phyloP scores from a whole-genome alignment of 2,888 invertebrate species.

The Drosophila gaucha region DNA sequence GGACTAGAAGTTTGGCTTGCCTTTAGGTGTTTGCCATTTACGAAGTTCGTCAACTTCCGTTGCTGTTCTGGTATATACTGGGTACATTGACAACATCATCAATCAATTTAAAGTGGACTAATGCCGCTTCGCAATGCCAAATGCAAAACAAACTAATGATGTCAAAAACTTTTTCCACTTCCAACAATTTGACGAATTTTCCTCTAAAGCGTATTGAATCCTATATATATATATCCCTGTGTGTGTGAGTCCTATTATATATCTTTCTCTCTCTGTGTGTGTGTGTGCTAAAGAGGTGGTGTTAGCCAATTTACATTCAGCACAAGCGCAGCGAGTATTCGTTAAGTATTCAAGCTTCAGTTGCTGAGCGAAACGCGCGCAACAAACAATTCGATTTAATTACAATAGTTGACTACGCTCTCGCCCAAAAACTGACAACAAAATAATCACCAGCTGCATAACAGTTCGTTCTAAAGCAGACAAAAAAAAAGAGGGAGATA shows the following conservation, averaged over 20 bases:
- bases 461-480: constrained; percentile 5
- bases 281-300: constrained; percentile 1
- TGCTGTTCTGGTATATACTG: constrained; percentile 20
- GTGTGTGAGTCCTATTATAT: not conserved
- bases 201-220: too few species aligned
- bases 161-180: constrained; percentile 30
- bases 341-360: constrained; percentile 15
- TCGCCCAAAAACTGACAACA: constrained; percentile 3
- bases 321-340: constrained; percentile 1
- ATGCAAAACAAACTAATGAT: constrained; percentile 70
- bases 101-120: constrained; percentile 71
- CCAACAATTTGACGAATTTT: constrained; percentile 24
- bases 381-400: constrained; percentile 54
- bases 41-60: constrained; percentile 32
- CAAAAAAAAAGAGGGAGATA: not conserved
- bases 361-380: constrained; percentile 18
- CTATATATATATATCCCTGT: too few species aligned
- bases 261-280: not conserved
- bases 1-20: constrained; percentile 3
- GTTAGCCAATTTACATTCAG: constrained; percentile 19
- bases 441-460: constrained; percentile 30
- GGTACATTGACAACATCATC: constrained; percentile 55
- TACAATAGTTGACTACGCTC: constrained; percentile 32
- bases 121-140: constrained; percentile 55
- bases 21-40: constrained; percentile 13